These are phyloP conservation scores for Triplophysa dalaica DNA, from an alignment of 2,113 vertebrate genomes.

Conservation along the genomic window DNA sequence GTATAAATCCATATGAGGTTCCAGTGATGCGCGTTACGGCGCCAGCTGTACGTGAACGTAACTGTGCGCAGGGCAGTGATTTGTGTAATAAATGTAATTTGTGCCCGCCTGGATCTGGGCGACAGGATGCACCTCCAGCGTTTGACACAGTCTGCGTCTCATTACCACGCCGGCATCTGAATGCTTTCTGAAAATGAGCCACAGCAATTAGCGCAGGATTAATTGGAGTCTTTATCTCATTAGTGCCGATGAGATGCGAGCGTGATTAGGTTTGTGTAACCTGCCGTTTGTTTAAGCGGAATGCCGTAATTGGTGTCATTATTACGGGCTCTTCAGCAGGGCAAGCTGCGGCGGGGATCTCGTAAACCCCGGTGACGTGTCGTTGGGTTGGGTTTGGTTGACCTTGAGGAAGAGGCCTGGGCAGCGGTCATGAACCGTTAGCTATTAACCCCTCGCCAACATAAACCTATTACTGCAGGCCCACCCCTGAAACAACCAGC, in stretches of 20 bases:
- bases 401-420: slow-evolving; percentile 67
- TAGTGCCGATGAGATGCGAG: slow-evolving; percentile 99
- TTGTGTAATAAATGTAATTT: slow-evolving; percentile 61
- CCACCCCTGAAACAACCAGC: slow-evolving; percentile 39
- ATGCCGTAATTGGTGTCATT: slow-evolving; percentile 99
- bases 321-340: slow-evolving; percentile 96
- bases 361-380: slow-evolving; percentile 95
- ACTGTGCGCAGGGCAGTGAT: slow-evolving; percentile 30
- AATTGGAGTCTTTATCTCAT: slow-evolving; percentile 99
- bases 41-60: slow-evolving; percentile 17
- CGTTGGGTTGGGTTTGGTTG: slow-evolving; percentile 78
- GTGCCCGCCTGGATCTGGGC: slow-evolving; percentile 56
- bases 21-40: neutral
- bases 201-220: slow-evolving; percentile 99
- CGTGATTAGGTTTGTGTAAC: slow-evolving; percentile 97
- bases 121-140: slow-evolving; percentile 78
- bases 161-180: slow-evolving; percentile 96
- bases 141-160: slow-evolving; percentile 85
- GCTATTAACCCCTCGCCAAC: slow-evolving; percentile 66
- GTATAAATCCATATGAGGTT: neutral
- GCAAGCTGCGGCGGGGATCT: slow-evolving; percentile 75
- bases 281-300: slow-evolving; percentile 99
- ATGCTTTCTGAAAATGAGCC: slow-evolving; percentile 92
- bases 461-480: slow-evolving; percentile 64
- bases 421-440: slow-evolving; percentile 52